Conservation (phyloP, 2,113 vertebrate species). For the Phrynocephalus versicolor region DNA sequence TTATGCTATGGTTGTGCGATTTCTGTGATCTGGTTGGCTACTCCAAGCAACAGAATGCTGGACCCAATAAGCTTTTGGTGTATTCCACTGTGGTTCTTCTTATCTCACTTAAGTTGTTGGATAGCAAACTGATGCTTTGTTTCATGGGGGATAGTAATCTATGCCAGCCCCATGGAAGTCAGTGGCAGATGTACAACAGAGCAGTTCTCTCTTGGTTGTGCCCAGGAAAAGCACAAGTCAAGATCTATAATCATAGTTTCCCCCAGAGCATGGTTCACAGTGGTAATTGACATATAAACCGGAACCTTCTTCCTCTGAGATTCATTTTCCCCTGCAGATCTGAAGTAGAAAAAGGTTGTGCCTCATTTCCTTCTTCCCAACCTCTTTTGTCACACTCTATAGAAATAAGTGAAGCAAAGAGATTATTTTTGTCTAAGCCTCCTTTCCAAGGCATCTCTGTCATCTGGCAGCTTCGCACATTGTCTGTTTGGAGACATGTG, state of each 20-base stretch:
- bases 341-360: conserved; percentile 17
- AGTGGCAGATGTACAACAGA: neutral
- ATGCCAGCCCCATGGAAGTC: neutral
- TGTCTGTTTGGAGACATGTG: conserved; percentile 46
- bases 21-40: neutral
- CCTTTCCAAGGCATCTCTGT: conserved; percentile 21
- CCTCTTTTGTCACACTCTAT: conserved; percentile 38
- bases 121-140: neutral
- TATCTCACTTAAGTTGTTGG: neutral
- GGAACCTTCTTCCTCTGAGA: neutral
- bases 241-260: neutral
- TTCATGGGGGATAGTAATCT: too few relatives aligned
- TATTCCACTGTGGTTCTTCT: neutral
- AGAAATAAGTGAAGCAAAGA: conserved; percentile 29
- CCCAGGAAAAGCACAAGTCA: neutral
- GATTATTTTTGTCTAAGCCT: conserved; percentile 27
- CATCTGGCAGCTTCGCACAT: conserved; percentile 14
- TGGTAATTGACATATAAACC: neutral
- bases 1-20: too few relatives aligned
- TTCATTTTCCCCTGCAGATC: neutral
- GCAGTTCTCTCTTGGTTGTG: too few relatives aligned
- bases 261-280: neutral
- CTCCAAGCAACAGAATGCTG: neutral
- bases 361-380: conserved; percentile 34
- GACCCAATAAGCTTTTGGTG: neutral